Evolutionary conservation across 2,113 vertebrate species (phyloP).

Genomic region (Coturnix japonica): DNA sequence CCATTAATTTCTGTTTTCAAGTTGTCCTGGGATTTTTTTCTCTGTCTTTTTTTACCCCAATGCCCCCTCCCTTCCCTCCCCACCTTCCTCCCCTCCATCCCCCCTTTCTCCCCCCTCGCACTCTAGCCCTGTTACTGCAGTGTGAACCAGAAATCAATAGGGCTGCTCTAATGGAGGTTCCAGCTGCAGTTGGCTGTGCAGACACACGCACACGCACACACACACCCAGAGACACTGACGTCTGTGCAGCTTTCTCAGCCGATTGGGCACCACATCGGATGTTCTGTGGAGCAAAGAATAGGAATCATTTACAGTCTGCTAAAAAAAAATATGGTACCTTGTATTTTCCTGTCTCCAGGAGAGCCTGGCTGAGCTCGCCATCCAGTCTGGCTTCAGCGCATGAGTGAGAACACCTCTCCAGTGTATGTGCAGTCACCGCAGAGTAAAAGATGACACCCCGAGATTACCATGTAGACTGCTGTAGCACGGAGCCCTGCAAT

Average conservation of each 20-base stretch:
- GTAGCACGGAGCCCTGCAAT: not conserved
- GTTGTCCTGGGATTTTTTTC: not conserved
- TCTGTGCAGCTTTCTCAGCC: constrained; percentile 75
- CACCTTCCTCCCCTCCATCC: not conserved
- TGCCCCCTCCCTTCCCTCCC: too few species aligned
- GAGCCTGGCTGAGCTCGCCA: constrained; percentile 10
- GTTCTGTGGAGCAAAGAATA: constrained; percentile 84
- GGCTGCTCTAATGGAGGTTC: constrained; percentile 78
- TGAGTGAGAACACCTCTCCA: not conserved
- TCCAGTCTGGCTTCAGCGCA: not conserved
- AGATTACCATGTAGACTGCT: not conserved
- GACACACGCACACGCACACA: not conserved
- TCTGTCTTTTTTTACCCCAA: not conserved
- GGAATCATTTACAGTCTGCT: constrained; percentile 67
- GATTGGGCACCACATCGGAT: constrained; percentile 87
- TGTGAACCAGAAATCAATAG: constrained; percentile 80
- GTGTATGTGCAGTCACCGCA: not conserved
- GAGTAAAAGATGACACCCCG: not conserved
- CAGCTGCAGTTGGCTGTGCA: constrained; percentile 72
- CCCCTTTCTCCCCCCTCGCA: not conserved
- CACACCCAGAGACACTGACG: constrained; percentile 75
- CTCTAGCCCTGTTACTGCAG: constrained; percentile 67
- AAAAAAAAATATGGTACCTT: constrained; percentile 47
- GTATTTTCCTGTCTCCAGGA: constrained; percentile 56
- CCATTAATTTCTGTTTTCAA: constrained; percentile 27